Evolutionary conservation across 2,888 invertebrate species (phyloP), one percentile per base, ranked within the genome.

Genomic region (Hirtodrosophila cameraria): DNA sequence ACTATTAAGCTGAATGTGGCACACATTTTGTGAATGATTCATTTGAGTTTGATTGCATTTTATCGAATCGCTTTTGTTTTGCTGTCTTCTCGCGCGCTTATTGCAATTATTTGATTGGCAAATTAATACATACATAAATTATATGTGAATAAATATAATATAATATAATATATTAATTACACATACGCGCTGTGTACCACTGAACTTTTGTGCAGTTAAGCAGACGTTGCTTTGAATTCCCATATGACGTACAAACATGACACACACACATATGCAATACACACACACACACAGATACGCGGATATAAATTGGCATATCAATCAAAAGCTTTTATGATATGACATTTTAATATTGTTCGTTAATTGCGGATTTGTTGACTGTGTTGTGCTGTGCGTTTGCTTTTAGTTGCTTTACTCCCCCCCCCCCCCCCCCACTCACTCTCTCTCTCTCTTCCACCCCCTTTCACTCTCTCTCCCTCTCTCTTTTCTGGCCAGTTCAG

Each of bases 101-200:
- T 55, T 59, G 62, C 57, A 46, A 62, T 75, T 55, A 46, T 25
- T 50, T 65, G 43, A 53, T 48, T 41, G 61, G 53, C 59, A 38
- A 65, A 72, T 86, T 65, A 79, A 65, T 77, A 49, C 59, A 54
- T 45, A 65, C 38, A 43, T 38, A 71, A n/a, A n/a, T 71, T 59
- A 79, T 54, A 66, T 39, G 54, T 16, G 65, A 63, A 71, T 70
- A 57, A 65, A 66, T 68, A n/a, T n/a, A n/a, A n/a, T n/a, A n/a
- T n/a, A n/a, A n/a, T n/a, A n/a, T n/a, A n/a, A n/a, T n/a, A 48
- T 71, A 85, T 87, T 86, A 74, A 81, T 87, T 70, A 67, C 60
- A 43, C 59, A 23, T 61, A 42, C 59, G 16, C 61, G 43, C 36
- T 39, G 42, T 70, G 87, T 87, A 85, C 86, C 80, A 81, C 63